Percentiles rank a stretch among this genome's conserved stretches.
phyloP scores from a whole-genome alignment of 2,888 invertebrate species.

The Cerceris rybyensis region DNA sequence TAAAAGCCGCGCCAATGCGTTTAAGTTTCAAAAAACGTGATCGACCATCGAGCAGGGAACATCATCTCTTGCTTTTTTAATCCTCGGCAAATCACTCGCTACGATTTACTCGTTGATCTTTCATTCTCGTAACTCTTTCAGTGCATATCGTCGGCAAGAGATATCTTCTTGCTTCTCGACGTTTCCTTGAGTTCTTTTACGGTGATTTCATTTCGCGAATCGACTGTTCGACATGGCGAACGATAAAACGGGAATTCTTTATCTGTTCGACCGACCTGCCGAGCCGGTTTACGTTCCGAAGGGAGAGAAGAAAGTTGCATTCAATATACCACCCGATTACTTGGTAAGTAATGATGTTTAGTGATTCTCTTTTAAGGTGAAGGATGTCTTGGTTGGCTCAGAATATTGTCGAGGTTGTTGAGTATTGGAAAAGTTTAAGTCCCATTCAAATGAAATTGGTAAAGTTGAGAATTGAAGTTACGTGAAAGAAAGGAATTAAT shows the following conservation, averaged over 20 bases:
- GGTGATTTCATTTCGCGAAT: neutral
- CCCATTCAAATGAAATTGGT: too few relatives aligned
- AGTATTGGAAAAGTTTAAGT: too few relatives aligned
- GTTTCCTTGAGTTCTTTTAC: neutral
- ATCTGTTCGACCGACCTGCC: constrained; percentile 88
- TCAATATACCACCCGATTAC: constrained; percentile 86
- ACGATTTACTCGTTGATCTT: neutral
- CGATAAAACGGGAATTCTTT: constrained; percentile 67
- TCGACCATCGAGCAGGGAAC: neutral
- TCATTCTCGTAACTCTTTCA: neutral
- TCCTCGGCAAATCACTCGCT: neutral
- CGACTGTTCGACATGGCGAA: constrained; percentile 28
- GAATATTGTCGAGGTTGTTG: neutral
- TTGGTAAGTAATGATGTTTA: constrained; percentile 83
- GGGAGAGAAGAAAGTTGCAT: constrained; percentile 85
- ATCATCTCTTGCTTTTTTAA: neutral
- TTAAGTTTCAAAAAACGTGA: neutral
- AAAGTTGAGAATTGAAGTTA: too few relatives aligned
- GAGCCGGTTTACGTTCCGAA: constrained; percentile 91
- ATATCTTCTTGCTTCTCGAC: neutral
- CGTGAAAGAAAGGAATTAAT: too few relatives aligned
- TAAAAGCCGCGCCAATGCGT: constrained; percentile 20
- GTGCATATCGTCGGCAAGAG: neutral
- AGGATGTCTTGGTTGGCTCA: neutral
- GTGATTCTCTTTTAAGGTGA: neutral